These are phyloP conservation scores for Danionella dracula DNA, from an alignment of 2,797 vertebrate genomes.

Conservation along the genomic window DNA sequence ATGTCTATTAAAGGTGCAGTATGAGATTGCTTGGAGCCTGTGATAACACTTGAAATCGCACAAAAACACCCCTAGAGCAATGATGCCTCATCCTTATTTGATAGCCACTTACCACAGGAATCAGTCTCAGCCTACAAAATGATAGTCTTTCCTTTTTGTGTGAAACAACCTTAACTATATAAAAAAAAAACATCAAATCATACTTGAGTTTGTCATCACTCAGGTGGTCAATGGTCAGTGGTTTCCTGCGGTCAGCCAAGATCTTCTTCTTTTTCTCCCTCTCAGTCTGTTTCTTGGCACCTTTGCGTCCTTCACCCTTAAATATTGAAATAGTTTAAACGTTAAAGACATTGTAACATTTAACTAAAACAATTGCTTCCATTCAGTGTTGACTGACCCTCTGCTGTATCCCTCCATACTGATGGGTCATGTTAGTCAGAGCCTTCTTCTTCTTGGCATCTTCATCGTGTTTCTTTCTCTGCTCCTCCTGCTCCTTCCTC, in stretches of 20 bases:
- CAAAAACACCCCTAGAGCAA: too few species aligned
- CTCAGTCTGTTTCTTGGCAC: constrained; percentile 95
- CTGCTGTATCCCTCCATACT: constrained; percentile 82
- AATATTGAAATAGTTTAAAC: background rate
- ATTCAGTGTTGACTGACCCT: constrained; percentile 73
- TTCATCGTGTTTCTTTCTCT: constrained; percentile 82
- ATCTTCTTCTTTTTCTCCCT: constrained; percentile 98
- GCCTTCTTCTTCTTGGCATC: constrained; percentile 97
- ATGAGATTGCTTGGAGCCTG: too few species aligned
- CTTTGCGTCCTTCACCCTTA: constrained; percentile 63
- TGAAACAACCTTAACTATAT: too few species aligned
- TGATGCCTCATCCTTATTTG: too few species aligned
- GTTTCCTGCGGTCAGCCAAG: constrained; percentile 88
- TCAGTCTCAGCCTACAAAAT: too few species aligned
- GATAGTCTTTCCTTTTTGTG: too few species aligned
- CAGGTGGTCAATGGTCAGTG: constrained; percentile 75
- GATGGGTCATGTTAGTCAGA: constrained; percentile 86
- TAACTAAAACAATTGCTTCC: too few species aligned
- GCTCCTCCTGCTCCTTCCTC: constrained; percentile 85
- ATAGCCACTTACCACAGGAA: too few species aligned
- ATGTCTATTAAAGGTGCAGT: too few species aligned
- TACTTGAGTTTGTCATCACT: constrained; percentile 76
- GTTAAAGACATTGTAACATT: background rate
- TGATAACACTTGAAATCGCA: too few species aligned
- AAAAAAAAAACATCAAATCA: too few species aligned